Evolutionary conservation across 2,113 vertebrate genomes (phyloP), one percentile per base, ranked within the genome.

Genomic region (Python bivittatus): DNA sequence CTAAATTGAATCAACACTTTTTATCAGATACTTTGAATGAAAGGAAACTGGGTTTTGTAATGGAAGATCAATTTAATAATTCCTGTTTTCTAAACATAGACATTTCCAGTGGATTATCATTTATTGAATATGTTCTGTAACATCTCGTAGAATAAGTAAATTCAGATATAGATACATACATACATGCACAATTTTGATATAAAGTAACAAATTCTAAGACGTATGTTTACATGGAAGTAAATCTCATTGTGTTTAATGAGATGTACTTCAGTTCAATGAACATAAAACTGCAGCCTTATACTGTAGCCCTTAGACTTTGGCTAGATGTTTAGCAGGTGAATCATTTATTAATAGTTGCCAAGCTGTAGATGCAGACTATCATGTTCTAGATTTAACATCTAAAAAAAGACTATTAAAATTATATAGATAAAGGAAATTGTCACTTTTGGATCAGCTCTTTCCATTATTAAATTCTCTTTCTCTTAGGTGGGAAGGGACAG

Each of bases 381-480:
- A 2, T 79, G 93, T 57, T 93, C 93, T 93, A 91, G 68, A 72
- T 64, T 90, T 91, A 52, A 52, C 56, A 22, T 68, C 94, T 88
- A 85, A 22, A 92, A 92, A 33, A 23, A 54, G 9, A 85, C 17
- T 56, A 57, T 68, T 93, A 0, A 88, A 89, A 94, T 88, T 92
- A 93, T 58, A 91, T 38, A 64, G 64, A 22, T 92, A 93, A 95
- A 86, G 89, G 61, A 17, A 89, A 57, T 86, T 56, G 95, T 33
- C 85, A 1, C 57, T 94, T 91, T 91, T 94, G 96, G 95, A 94
- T 96, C 96, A 96, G 95, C 96, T 96, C 91, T 96, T 96, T 96
- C 92, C 95, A 93, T 94, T 96, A 88, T 95, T 96, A 91, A 90
- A 91, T 94, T 95, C 95, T 96, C 92, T 96, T 96, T 95, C 92